Conservation (phyloP, 2,797 vertebrate species). For the Myotis pilosus region DNA sequence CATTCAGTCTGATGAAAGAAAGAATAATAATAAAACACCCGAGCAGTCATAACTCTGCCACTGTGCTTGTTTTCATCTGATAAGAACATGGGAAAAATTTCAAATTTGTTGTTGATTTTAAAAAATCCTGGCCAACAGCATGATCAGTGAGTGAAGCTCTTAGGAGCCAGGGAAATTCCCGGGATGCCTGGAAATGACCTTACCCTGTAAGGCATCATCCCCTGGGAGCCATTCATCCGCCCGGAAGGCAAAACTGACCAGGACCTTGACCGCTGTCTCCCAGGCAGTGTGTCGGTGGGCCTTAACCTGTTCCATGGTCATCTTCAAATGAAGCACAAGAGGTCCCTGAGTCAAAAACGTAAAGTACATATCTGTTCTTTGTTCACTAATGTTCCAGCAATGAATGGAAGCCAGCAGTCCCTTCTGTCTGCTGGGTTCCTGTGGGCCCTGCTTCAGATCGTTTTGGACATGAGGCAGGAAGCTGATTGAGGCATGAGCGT, state of each 20-base stretch:
- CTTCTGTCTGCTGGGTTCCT: background rate
- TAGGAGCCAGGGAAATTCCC: background rate
- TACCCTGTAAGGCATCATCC: background rate
- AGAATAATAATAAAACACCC: background rate
- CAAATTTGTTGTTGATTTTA: background rate
- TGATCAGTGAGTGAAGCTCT: background rate
- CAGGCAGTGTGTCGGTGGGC: background rate
- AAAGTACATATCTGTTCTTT: background rate
- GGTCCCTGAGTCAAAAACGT: background rate
- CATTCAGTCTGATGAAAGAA: background rate
- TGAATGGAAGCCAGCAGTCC: background rate
- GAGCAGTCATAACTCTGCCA: background rate
- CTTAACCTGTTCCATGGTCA: background rate
- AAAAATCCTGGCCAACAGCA: background rate
- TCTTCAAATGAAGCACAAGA: background rate
- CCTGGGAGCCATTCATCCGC: background rate
- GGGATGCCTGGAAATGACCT: background rate
- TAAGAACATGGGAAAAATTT: background rate
- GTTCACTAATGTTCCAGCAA: background rate
- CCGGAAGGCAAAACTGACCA: background rate
- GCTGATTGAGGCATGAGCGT: background rate
- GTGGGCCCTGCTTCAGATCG: background rate
- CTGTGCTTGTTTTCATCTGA: background rate
- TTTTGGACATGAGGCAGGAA: background rate
- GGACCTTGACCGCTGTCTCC: accelerated